Evolutionary conservation across 2,113 vertebrate genomes (phyloP).

Genomic region (Bucco capensis): DNA sequence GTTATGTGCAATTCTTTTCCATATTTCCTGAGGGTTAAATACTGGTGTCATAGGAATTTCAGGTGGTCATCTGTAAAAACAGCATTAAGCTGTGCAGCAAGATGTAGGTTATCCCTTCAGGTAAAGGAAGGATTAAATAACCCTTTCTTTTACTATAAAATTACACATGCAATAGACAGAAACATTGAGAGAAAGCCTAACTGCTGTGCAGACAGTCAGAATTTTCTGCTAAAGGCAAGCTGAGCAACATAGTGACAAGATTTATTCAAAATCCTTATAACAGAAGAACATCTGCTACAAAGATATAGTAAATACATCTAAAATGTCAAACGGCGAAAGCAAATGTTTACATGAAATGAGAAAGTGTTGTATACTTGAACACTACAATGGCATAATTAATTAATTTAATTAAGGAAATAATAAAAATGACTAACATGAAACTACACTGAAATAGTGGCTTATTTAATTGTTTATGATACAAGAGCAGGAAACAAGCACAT

Average conservation of each 20-base stretch:
- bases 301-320: background rate
- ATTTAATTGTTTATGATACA: background rate
- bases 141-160: background rate
- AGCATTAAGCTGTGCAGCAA: background rate
- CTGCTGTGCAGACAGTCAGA: background rate
- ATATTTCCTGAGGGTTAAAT: background rate
- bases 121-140: background rate
- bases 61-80: background rate
- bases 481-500: background rate
- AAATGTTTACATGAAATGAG: background rate
- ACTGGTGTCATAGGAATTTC: background rate
- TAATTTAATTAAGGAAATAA: conserved; percentile 27
- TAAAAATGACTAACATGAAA: background rate
- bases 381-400: background rate
- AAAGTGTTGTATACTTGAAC: background rate
- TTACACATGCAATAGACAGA: background rate
- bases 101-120: background rate
- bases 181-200: background rate
- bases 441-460: background rate
- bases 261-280: background rate
- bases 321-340: background rate
- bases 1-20: background rate
- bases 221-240: background rate
- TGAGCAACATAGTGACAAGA: background rate
- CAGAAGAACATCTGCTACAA: background rate